phyloP scores from a whole-genome alignment of 2,888 invertebrate species.

The Phyllotreta striolata region DNA sequence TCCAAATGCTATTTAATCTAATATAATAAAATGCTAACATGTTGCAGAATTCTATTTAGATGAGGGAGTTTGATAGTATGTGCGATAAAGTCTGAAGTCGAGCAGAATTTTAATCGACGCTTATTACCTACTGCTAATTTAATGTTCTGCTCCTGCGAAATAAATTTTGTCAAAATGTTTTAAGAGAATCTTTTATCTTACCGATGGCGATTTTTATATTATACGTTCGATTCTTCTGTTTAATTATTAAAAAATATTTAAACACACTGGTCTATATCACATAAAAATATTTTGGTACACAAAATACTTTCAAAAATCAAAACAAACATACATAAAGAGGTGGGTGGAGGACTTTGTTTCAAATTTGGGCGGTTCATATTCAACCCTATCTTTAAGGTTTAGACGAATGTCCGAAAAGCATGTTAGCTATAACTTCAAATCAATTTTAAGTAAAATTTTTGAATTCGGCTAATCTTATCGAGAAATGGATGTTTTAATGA shows the following conservation, averaged over 20 bases:
- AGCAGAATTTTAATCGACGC: conserved; percentile 5
- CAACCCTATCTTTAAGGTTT: conserved; percentile 8
- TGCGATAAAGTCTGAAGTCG: background rate
- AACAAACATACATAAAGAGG: conserved; percentile 14
- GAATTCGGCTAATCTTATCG: too few species aligned
- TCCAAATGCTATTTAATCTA: background rate
- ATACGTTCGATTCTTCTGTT: too few species aligned
- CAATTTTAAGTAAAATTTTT: too few species aligned
- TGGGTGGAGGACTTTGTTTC: conserved; percentile 3
- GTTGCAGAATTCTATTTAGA: conserved; percentile 9
- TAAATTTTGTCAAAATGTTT: background rate
- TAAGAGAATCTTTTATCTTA: background rate
- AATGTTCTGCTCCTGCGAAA: background rate
- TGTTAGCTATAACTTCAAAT: background rate
- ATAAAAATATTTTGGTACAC: background rate
- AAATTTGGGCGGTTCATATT: conserved; percentile 9
- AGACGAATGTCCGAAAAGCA: conserved; percentile 1
- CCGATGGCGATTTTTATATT: too few species aligned
- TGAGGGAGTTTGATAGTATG: background rate
- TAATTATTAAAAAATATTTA: too few species aligned
- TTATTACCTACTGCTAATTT: background rate
- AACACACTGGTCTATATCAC: conserved; percentile 10
- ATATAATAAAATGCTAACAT: background rate
- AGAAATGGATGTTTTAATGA: too few species aligned
- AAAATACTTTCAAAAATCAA: conserved; percentile 12